Evolutionary conservation across 2,797 vertebrate genomes (phyloP).

Genomic region (Macropus fuliginosus): DNA sequence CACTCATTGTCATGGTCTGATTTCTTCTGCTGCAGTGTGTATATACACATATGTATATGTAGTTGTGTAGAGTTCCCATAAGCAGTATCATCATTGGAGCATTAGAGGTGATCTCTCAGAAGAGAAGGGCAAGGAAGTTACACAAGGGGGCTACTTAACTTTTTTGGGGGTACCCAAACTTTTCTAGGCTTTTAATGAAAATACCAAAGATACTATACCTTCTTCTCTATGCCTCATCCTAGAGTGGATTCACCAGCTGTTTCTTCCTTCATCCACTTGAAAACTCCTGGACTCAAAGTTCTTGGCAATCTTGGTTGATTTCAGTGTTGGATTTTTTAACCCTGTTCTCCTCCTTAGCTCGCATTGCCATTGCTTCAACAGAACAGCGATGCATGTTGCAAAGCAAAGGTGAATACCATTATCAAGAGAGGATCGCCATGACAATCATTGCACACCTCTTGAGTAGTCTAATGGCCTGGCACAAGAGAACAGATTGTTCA

Average conservation of each 20-base stretch:
- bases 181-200: slow-evolving; percentile 34
- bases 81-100: background rate
- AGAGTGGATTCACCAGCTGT: background rate
- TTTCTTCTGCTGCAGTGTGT: background rate
- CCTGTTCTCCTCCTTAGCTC: slow-evolving; percentile 11
- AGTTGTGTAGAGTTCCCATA: background rate
- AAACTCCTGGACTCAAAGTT: slow-evolving; percentile 3
- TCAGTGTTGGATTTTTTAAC: slow-evolving; percentile 46
- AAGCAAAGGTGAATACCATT: slow-evolving; percentile 55
- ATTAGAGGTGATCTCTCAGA: background rate
- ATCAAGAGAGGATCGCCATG: slow-evolving; percentile 69
- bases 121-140: background rate
- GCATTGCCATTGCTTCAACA: background rate
- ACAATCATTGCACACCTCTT: slow-evolving; percentile 45
- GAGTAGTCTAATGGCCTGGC: slow-evolving; percentile 32
- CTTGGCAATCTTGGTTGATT: slow-evolving; percentile 32
- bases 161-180: slow-evolving; percentile 46
- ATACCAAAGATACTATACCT: background rate
- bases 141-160: background rate
- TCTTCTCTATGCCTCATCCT: background rate
- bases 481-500: slow-evolving; percentile 23
- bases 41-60: background rate
- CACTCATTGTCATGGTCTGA: background rate
- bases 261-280: background rate
- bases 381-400: slow-evolving; percentile 14